A percentile compares a stretch with the other conserved stretches of the same genome.
Conservation (phyloP, 1,140 invertebrate genomes). For the Drosophila bifasciata region DNA sequence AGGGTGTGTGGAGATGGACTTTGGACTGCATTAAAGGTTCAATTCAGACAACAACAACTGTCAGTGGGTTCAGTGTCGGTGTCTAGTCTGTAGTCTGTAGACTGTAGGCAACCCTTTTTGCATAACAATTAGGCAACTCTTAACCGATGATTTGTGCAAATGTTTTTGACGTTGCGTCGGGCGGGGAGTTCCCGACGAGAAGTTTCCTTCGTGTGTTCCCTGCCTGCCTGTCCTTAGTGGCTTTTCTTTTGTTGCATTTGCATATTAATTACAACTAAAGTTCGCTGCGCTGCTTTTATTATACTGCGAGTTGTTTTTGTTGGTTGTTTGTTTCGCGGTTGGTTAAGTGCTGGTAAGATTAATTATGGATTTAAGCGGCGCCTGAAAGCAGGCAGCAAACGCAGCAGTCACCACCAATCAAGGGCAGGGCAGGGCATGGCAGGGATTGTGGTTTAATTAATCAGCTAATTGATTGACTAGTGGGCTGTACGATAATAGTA, state of each 20-base stretch:
- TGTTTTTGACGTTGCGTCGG: constrained; percentile 60
- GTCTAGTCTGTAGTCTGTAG: constrained; percentile 13
- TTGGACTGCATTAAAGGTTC: constrained; percentile 28
- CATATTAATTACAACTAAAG: constrained; percentile 74
- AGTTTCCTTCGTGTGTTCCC: constrained; percentile 42
- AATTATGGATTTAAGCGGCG: constrained; percentile 38
- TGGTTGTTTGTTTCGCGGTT: constrained; percentile 2
- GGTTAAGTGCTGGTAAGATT: constrained; percentile 53
- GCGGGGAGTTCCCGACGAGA: not conserved
- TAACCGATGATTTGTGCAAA: constrained; percentile 71
- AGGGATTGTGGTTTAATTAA: constrained; percentile 9
- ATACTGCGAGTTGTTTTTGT: too few relatives aligned
- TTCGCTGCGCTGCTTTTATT: not conserved
- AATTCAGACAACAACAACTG: constrained; percentile 33
- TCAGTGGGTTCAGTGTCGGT: constrained; percentile 2
- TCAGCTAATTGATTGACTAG: constrained; percentile 7
- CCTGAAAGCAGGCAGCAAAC: constrained; percentile 48
- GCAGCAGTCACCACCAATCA: constrained; percentile 3
- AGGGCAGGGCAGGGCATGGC: constrained; percentile 14
- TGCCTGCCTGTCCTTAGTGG: not conserved
- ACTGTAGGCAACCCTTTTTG: constrained; percentile 40
- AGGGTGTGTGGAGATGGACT: constrained; percentile 14
- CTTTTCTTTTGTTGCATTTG: constrained; percentile 53
- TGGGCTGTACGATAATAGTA: too few relatives aligned
- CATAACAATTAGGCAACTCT: constrained; percentile 67